Conservation (phyloP, 2,888 invertebrate genomes). For the Stratiomys singularior region DNA sequence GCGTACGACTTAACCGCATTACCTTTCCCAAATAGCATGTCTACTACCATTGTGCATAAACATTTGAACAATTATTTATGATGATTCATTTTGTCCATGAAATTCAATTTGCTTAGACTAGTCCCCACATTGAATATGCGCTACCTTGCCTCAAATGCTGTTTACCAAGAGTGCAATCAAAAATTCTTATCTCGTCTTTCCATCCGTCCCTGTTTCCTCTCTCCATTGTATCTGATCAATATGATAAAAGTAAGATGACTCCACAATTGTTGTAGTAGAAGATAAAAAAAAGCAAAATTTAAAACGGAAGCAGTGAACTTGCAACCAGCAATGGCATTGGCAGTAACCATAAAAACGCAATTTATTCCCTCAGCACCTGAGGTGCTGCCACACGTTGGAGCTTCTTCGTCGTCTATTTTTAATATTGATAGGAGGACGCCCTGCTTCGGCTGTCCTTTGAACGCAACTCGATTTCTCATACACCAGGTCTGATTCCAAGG, state of each 20-base stretch:
- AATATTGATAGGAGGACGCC: constrained; percentile 12
- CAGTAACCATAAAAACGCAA: constrained; percentile 18
- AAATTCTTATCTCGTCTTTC: constrained; percentile 29
- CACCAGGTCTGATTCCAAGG: background rate
- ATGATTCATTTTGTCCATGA: background rate
- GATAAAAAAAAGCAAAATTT: background rate
- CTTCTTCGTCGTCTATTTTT: constrained; percentile 14
- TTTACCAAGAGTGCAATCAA: background rate
- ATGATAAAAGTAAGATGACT: too few relatives aligned
- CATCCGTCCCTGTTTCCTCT: background rate
- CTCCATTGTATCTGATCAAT: background rate
- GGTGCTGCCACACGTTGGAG: constrained; percentile 21
- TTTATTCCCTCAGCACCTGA: constrained; percentile 29
- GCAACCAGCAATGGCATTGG: background rate
- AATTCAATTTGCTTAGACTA: background rate
- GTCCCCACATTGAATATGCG: background rate
- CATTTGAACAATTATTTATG: constrained; percentile 1
- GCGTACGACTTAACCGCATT: too few relatives aligned
- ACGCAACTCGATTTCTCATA: background rate
- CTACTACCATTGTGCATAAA: too few relatives aligned
- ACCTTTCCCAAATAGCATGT: too few relatives aligned
- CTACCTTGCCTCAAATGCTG: background rate
- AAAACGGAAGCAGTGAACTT: background rate
- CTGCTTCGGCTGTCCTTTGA: background rate
- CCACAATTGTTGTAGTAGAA: background rate